A percentile compares a stretch with the other conserved stretches of the same genome.
Evolutionary conservation across 2,797 vertebrate genomes (phyloP).

Genomic region (Phalanger gymnotis): DNA sequence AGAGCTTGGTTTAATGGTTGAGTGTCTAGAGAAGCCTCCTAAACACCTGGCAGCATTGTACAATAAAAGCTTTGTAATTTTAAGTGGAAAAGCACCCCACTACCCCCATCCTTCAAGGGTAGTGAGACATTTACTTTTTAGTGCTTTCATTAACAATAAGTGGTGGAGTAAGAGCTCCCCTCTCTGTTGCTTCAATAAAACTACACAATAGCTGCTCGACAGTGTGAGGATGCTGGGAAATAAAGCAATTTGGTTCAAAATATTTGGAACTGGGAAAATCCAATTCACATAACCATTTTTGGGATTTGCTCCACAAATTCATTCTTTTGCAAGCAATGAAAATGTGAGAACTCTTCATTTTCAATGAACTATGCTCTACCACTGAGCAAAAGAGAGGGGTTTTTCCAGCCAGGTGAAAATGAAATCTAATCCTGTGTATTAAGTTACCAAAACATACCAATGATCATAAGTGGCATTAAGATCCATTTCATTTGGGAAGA

Average conservation of each 20-base stretch:
- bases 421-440: slow-evolving; percentile 29
- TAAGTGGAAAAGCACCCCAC: slow-evolving; percentile 95
- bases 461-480: background rate
- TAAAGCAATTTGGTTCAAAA: slow-evolving; percentile 46
- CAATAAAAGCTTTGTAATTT: slow-evolving; percentile 89
- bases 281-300: slow-evolving; percentile 25
- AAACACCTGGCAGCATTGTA: slow-evolving; percentile 87
- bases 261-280: slow-evolving; percentile 45
- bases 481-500: slow-evolving; percentile 34
- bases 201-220: slow-evolving; percentile 80
- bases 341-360: background rate
- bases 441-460: background rate
- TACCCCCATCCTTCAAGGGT: slow-evolving; percentile 84
- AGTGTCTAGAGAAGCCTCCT: slow-evolving; percentile 86
- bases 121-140: slow-evolving; percentile 78
- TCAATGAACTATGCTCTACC: background rate
- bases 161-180: slow-evolving; percentile 97
- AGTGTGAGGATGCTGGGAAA: slow-evolving; percentile 67
- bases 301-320: background rate
- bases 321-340: background rate
- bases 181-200: slow-evolving; percentile 89
- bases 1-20: slow-evolving; percentile 87
- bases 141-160: slow-evolving; percentile 67
- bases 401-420: slow-evolving; percentile 27
- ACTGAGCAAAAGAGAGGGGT: background rate